These are phyloP conservation scores for Thalpophila matura DNA, from an alignment of 2,888 invertebrate species.

Conservation along the genomic window DNA sequence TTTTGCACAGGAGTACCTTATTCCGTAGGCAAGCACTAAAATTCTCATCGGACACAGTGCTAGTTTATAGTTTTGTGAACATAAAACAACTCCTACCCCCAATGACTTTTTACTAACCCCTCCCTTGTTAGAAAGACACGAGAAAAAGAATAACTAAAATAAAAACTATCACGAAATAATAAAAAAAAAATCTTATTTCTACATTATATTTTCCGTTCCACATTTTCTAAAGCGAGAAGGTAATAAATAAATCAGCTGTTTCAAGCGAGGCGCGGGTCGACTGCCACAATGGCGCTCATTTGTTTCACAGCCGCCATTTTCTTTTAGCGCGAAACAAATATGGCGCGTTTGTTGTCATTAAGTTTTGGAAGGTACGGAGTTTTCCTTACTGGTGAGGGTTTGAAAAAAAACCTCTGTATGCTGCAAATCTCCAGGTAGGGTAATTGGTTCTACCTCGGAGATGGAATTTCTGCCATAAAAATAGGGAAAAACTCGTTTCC, in stretches of 20 bases:
- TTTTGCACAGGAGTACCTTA: too few species aligned
- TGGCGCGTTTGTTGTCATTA: constrained; percentile 56
- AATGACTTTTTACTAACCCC: too few species aligned
- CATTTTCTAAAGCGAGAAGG: constrained; percentile 37
- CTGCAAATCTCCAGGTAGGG: neutral
- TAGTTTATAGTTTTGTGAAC: too few species aligned
- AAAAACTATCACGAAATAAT: neutral
- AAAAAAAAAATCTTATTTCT: constrained; percentile 23
- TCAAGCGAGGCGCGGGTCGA: constrained; percentile 31
- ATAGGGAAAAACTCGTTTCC: neutral
- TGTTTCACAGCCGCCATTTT: constrained; percentile 55
- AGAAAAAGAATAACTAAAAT: neutral
- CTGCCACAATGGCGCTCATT: constrained; percentile 55
- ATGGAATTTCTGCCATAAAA: neutral
- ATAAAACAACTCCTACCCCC: too few species aligned
- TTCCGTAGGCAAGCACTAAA: too few species aligned
- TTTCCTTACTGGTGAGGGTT: constrained; percentile 23
- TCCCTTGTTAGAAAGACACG: neutral
- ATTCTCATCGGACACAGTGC: too few species aligned
- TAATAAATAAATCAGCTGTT: constrained; percentile 59
- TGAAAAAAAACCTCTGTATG: constrained; percentile 9
- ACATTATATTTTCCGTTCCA: constrained; percentile 26
- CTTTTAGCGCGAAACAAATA: constrained; percentile 58
- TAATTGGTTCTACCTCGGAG: neutral
- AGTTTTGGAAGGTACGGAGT: constrained; percentile 17